Evolutionary conservation across 2,888 invertebrate species (phyloP).

Genomic region (Cabera pusaria): DNA sequence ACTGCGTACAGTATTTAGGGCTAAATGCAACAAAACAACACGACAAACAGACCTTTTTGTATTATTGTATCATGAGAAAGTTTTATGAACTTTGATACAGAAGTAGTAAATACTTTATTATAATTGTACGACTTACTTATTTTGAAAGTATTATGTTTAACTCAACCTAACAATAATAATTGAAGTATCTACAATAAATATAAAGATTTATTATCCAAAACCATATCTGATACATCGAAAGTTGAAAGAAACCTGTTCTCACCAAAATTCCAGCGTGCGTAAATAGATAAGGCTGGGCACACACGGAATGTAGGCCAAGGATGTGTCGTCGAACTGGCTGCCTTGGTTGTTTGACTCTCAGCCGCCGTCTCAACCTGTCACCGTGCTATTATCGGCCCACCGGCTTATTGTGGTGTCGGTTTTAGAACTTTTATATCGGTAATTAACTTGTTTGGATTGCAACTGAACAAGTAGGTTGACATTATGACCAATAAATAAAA

Average conservation of each 20-base stretch:
- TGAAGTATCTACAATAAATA: too few species aligned
- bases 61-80: neutral
- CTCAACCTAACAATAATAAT: too few species aligned
- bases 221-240: too few species aligned
- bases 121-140: too few species aligned
- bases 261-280: constrained; percentile 9
- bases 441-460: constrained; percentile 5
- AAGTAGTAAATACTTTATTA: too few species aligned
- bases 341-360: constrained; percentile 11
- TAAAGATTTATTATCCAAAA: too few species aligned
- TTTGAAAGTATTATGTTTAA: too few species aligned
- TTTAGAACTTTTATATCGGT: too few species aligned
- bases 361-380: constrained; percentile 11
- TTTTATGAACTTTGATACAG: too few species aligned
- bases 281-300: constrained; percentile 19
- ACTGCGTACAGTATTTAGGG: constrained; percentile 24
- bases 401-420: neutral
- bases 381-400: neutral
- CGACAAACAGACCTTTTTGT: neutral
- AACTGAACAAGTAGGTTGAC: constrained; percentile 3
- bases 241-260: constrained; percentile 4
- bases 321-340: constrained; percentile 39
- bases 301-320: constrained; percentile 54
- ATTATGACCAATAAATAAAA: neutral
- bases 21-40: constrained; percentile 10